Evolutionary conservation across 2,113 vertebrate genomes (phyloP), one percentile per base, ranked within the genome.

Genomic region (Oenanthe oenanthe): DNA sequence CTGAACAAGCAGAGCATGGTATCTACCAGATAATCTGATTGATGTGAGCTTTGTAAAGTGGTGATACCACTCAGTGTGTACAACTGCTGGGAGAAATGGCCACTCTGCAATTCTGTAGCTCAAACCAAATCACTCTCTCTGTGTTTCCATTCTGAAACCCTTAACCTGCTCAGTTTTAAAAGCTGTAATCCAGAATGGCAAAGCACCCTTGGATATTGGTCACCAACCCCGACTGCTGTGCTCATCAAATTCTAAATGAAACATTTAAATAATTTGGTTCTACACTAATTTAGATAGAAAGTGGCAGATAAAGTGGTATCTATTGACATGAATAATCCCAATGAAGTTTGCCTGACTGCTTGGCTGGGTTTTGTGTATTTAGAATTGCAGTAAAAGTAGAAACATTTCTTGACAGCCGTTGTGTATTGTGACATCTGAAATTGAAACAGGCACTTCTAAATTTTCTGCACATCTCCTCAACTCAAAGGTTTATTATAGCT

Each of bases 321-420:
- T 92, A 11, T 60, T 51, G 74, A 48, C 61, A 74, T 72, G 63
- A 77, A 42, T 56, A 67, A 67, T 77, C 67, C 74, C 56, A 58
- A 56, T 68, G 88, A 95, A 93, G 67, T 76, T 56, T 63, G 34
- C 28, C 67, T 91, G 85, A 42, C 54, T 89, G 56, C 75, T 76
- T 83, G 71, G 29, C 74, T 94, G 78, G 31, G 22, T 76, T 94
- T 92, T 62, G 47, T 88, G 62, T 94, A 20, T 96, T 96, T 90
- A 82, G 89, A 80, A 66, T 70, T 92, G 81, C 74, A 85, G 32
- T 90, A 56, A 86, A 80, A 90, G 45, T 32, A 60, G 92, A 80
- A 96, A 71, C 51, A 48, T 70, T 94, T 85, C 76, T 74, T 89
- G 92, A 90, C 78, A 85, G 60, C 40, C 3, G 0, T 70, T 85